These are phyloP conservation scores for Campylorhamphus procurvoides DNA, from an alignment of 2,113 vertebrate genomes.

Conservation along the genomic window DNA sequence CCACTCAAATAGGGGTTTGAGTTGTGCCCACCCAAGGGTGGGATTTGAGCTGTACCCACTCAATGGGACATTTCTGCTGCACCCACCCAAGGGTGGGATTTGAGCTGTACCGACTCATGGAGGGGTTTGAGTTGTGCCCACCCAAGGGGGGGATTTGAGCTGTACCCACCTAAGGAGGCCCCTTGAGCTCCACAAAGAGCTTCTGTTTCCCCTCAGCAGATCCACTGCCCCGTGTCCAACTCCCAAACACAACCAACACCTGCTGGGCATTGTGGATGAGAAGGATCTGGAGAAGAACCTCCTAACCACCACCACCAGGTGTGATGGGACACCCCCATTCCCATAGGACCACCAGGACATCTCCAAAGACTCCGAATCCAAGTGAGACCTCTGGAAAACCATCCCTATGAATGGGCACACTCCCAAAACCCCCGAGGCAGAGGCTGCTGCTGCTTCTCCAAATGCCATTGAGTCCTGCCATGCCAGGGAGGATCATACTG, in stretches of 20 bases:
- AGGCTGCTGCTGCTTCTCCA: not conserved
- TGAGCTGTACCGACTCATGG: too few relatives aligned
- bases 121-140: too few relatives aligned
- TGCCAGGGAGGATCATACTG: not conserved
- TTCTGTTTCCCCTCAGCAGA: not conserved
- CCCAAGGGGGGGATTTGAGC: not conserved
- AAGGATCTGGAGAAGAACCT: not conserved
- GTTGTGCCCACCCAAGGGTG: too few relatives aligned
- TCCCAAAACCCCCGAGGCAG: not conserved
- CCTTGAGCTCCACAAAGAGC: not conserved
- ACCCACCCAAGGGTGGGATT: too few relatives aligned
- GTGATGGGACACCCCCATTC: not conserved
- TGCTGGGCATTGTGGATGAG: not conserved
- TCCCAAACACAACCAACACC: not conserved
- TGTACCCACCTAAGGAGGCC: not conserved
- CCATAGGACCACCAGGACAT: not conserved
- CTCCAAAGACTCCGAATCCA: not conserved
- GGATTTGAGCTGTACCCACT: too few relatives aligned
- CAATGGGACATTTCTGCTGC: too few relatives aligned
- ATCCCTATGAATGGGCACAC: rapidly evolving
- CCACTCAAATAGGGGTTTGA: not conserved
- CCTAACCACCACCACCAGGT: too few relatives aligned
- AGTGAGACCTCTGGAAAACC: not conserved
- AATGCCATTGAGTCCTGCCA: not conserved
- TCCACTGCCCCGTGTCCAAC: not conserved